A percentile compares a stretch with the other conserved stretches of the same genome.
phyloP scores from a whole-genome alignment of 2,797 vertebrate genomes.

The Rhinatrema bivittatum region DNA sequence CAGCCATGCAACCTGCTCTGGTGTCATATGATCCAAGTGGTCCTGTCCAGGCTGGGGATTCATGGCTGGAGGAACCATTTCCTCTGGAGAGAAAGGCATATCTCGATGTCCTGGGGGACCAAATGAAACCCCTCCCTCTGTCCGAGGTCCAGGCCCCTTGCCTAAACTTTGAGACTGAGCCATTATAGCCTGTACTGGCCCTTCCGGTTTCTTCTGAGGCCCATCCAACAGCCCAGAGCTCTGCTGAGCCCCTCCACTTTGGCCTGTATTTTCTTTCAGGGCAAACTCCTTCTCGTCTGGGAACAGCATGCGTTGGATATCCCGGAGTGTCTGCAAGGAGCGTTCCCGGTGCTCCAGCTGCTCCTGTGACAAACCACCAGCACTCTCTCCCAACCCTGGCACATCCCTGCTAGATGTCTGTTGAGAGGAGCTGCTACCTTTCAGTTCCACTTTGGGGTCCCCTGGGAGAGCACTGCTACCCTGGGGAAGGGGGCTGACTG shows the following conservation, averaged over 20 bases:
- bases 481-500: conserved; percentile 72
- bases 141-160: conserved; percentile 83
- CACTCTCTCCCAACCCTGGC: conserved; percentile 84
- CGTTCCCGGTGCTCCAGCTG: conserved; percentile 72
- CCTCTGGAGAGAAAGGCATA: conserved; percentile 90
- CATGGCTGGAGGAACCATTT: conserved; percentile 83
- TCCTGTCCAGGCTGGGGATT: conserved; percentile 73
- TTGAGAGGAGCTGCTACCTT: conserved; percentile 48
- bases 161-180: conserved; percentile 95
- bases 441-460: conserved; percentile 52
- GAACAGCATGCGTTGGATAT: conserved; percentile 98
- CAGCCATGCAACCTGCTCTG: conserved; percentile 95
- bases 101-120: conserved; percentile 87
- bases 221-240: conserved; percentile 59
- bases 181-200: conserved; percentile 96
- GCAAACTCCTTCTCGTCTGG: conserved; percentile 82
- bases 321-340: conserved; percentile 75
- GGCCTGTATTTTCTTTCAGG: conserved; percentile 60
- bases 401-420: conserved; percentile 79
- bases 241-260: conserved; percentile 47
- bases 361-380: conserved; percentile 93
- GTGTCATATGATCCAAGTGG: conserved; percentile 94
- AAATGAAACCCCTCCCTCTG: conserved; percentile 84
- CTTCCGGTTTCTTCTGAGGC: conserved; percentile 76
- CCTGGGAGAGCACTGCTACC: conserved; percentile 67